phyloP scores from a whole-genome alignment of 2,888 invertebrate species.

The Pinctada fucata region DNA sequence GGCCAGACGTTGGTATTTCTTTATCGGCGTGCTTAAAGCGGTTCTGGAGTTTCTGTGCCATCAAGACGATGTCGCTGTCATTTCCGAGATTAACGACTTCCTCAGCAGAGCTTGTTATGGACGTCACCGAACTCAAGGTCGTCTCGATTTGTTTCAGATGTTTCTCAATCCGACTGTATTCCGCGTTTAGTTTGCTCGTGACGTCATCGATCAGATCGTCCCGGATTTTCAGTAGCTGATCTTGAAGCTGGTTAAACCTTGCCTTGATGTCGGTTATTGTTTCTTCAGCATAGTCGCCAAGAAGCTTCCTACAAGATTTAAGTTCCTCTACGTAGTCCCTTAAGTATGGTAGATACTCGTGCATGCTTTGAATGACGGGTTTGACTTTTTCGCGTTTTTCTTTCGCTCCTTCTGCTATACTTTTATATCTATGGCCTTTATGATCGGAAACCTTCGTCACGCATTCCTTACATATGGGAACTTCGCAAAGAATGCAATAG shows the following conservation, averaged over 20 bases:
- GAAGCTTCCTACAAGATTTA: slow-evolving; percentile 45
- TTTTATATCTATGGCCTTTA: slow-evolving; percentile 52
- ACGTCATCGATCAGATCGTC: slow-evolving; percentile 48
- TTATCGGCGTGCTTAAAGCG: slow-evolving; percentile 55
- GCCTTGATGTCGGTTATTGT: slow-evolving; percentile 51
- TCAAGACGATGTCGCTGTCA: slow-evolving; percentile 50
- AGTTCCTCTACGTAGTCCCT: slow-evolving; percentile 51
- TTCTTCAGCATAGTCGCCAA: slow-evolving; percentile 50
- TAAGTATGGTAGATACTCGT: slow-evolving; percentile 54
- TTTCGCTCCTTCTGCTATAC: slow-evolving; percentile 47
- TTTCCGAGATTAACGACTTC: slow-evolving; percentile 53
- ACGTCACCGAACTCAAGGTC: slow-evolving; percentile 45
- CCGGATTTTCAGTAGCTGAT: slow-evolving; percentile 55
- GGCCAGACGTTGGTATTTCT: slow-evolving; percentile 48
- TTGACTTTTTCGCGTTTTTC: slow-evolving; percentile 46
- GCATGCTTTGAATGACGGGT: slow-evolving; percentile 57
- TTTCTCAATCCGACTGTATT: slow-evolving; percentile 47
- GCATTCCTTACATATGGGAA: slow-evolving; percentile 43
- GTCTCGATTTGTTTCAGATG: slow-evolving; percentile 44
- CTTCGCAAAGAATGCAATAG: slow-evolving; percentile 40
- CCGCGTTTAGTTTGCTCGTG: slow-evolving; percentile 48
- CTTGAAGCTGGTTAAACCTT: slow-evolving; percentile 49
- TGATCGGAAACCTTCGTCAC: slow-evolving; percentile 51
- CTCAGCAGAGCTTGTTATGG: slow-evolving; percentile 51
- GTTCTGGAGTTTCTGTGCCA: slow-evolving; percentile 51